Base-by-base conservation (phyloP, 2,797 vertebrate species). In the Lutjanus campechanus region DNA sequence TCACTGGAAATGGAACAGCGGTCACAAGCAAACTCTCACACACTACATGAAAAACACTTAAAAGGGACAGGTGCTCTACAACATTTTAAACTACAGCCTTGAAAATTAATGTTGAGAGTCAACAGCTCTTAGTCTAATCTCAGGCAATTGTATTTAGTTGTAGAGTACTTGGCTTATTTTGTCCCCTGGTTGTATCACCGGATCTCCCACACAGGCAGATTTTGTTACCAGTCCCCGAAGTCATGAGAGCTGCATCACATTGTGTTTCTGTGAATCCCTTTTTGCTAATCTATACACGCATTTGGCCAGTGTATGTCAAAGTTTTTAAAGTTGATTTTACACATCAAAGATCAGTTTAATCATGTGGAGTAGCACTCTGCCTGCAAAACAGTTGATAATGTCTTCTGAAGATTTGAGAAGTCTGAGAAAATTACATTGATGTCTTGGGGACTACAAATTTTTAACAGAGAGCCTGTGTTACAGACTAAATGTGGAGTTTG, bases 1-100 rank as follows among this genome's bases (percentile, higher is more conserved):
- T 40, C 16, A 61, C 22, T 54, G 55, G 40, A 53, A 44, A 29
- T 22, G 4, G 17, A 20, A 17, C 9, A 12, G 15, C 1, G 43
- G 41, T 43, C 13, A 50, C 19, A 68, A 79, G 15, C 47, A 61
- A 66, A 40, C 22, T 4, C n/a, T 40, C 62, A 75, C 36, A 47
- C 11, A n/a, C 15, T 11, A 25, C 59, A 19, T 41, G 6, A 64
- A 36, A 71, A 7, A 61, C 16, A 44, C 41, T 46, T 29, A 40
- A n/a, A 56, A 25, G 0, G 4, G 12, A n/a, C 17, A 73, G 13
- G 13, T 12, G 20, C 16, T 50, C 29, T 9, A 13, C 15, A 63
- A 50, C 13, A 56, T 59, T 40, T 60, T 44, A 13, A 25, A 64
- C 60, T 36, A 53, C 8, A 3, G 43, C 17, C 53, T 58, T 13